Conservation (phyloP, 2,888 invertebrate species). For the Apodemia hepburni region DNA sequence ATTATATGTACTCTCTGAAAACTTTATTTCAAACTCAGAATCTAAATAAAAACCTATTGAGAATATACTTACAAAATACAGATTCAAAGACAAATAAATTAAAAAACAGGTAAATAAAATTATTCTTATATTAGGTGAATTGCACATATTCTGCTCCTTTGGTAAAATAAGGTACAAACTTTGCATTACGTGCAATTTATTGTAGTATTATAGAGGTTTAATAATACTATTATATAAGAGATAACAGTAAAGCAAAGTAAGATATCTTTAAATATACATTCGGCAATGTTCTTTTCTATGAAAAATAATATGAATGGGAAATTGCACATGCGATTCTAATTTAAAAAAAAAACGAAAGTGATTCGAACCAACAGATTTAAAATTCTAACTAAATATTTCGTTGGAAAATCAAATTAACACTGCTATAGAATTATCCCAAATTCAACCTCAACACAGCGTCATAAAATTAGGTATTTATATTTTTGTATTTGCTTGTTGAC, state of each 20-base stretch:
- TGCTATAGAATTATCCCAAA: too few relatives aligned
- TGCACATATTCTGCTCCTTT: slow-evolving; percentile 31
- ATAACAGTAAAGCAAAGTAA: background rate
- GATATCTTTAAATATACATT: background rate
- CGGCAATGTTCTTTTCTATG: background rate
- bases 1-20: background rate
- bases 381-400: background rate
- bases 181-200: background rate
- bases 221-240: slow-evolving; percentile 2
- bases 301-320: background rate
- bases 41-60: background rate
- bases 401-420: too few relatives aligned
- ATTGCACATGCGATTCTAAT: too few relatives aligned
- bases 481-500: too few relatives aligned
- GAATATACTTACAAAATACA: background rate
- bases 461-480: too few relatives aligned
- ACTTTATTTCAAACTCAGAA: background rate
- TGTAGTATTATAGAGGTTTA: background rate
- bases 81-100: background rate
- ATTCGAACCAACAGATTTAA: background rate
- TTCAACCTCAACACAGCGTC: too few relatives aligned
- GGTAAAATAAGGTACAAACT: slow-evolving; percentile 29
- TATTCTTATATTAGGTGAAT: slow-evolving; percentile 23
- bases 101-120: slow-evolving; percentile 16
- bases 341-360: background rate